Evolutionary conservation across 1,140 invertebrate species (phyloP), one percentile per base, ranked within the genome.

Genomic region (Tribolium madens): DNA sequence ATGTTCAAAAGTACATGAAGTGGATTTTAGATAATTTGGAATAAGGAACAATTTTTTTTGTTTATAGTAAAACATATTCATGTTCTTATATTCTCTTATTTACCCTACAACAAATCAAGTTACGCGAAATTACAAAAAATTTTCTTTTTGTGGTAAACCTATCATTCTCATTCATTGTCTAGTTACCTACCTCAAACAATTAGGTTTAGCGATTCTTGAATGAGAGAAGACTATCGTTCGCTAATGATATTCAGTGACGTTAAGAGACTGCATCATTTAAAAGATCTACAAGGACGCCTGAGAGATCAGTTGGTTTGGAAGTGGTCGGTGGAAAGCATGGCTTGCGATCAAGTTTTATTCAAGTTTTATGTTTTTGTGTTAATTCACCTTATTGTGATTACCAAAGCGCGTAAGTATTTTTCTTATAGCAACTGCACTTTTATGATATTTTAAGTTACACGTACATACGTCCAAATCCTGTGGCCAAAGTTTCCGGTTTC

Each of bases 11-110:
- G 9, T 84, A 81, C 60, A 79, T 83, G 75, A 50, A 81, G 10
- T 84, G 83, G 83, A 84, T 84, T 60, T 75, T 84, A 10, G 79
- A 83, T 60, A 77, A 81, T 50, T n/a, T 83, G 36, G 75, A 79
- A 77, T 26, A 3, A 57, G 7, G 13, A 9, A 7, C 50, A 13
- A 52, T 1, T 3, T 47, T n/a, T 0, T 7, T 46, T 47, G 13
- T 14, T 47, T 12, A 7, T 3, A 26, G 0, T 14, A 47, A 47
- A 47, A 47, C 3, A 7, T 12, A 47, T 47, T 47, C 46, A 14
- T 47, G 0, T 47, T 4, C 10, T 7, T 47, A 3, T 0, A 7
- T 52, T 12, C 9, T 52, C 12, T 52, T 9, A 15, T 52, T 13
- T 52, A n/a, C 6, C 26, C 6, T 6, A 31, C 26, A 31, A 31